Base-by-base conservation (phyloP, 2,113 vertebrate species). In the Callipepla californica region DNA sequence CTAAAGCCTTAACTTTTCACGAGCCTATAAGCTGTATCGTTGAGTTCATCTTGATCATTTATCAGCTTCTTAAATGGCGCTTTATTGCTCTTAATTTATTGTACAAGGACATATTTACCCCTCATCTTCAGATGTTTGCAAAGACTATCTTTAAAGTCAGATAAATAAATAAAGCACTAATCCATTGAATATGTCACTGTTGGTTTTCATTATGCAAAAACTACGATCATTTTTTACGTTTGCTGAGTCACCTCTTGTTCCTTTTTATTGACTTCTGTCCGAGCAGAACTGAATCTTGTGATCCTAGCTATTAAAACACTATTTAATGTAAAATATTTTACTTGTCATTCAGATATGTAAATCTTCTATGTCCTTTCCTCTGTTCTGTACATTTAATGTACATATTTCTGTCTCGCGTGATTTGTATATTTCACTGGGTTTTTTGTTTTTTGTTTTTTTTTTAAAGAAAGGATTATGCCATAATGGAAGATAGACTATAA, bases 321-420 rank as follows among this genome's bases (percentile, higher is more conserved):
- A 98, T 98, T 98, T 98, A 98, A 98, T 98, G 98, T 98, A 98
- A 98, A 97, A 97, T 98, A 98, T 96, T 98, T 97, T 97, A 97
- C 97, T 83, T 98, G 91, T 97, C 97, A 96, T 97, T 97, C 97
- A 98, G 97, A 98, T 98, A 97, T 98, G 97, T 98, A 98, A 98
- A 98, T 98, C 98, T 97, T 96, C 95, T 98, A 90, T 97, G 95
- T 96, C 93, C 91, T 97, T 96, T 97, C 96, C 94, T 98, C 94
- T 97, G 85, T 98, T 97, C 96, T 98, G 97, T 98, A 98, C 98
- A 98, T 98, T 97, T 97, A 98, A 97, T 98, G 98, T 98, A 98
- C 98, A 98, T 98, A 98, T 97, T 98, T 98, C 97, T 96, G 92
- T 97, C 97, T 97, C 94, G 94, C n/a, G 96, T 98, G 98, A 98